These are phyloP conservation scores for Bungarus multicinctus DNA, from an alignment of 2,113 vertebrate species.

Conservation along the genomic window DNA sequence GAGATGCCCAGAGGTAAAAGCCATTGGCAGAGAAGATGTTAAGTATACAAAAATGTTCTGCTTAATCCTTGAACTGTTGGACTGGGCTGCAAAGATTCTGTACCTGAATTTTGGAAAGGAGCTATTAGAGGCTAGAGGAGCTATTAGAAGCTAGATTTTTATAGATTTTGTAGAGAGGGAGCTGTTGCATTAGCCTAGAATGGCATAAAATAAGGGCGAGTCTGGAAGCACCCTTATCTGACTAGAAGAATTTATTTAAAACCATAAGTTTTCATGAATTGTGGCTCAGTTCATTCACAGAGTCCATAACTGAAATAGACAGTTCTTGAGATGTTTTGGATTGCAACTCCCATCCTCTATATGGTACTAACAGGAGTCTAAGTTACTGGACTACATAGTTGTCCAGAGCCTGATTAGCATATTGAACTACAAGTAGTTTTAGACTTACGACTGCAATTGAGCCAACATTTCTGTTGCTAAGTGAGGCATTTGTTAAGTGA, in stretches of 20 bases:
- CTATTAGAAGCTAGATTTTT: background rate
- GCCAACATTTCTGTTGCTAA: too few species aligned
- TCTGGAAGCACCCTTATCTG: background rate
- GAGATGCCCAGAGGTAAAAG: background rate
- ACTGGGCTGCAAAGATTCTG: background rate
- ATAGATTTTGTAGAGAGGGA: background rate
- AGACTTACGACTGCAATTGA: too few species aligned
- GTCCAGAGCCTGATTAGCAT: background rate
- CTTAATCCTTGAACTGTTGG: background rate
- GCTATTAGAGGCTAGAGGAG: background rate
- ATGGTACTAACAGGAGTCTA: background rate
- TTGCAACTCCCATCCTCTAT: background rate
- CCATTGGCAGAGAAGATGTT: background rate
- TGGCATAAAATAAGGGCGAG: background rate
- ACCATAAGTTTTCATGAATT: background rate
- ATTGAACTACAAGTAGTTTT: background rate
- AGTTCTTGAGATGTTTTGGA: background rate
- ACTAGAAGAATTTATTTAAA: background rate
- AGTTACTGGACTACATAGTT: background rate
- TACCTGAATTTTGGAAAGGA: background rate
- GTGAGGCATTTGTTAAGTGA: too few species aligned
- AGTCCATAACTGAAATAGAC: background rate
- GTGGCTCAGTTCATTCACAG: background rate
- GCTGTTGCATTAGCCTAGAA: background rate
- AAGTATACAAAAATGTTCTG: background rate